Base-by-base conservation (phyloP, 2,888 invertebrate genomes). In the Meandrusa payeni region DNA sequence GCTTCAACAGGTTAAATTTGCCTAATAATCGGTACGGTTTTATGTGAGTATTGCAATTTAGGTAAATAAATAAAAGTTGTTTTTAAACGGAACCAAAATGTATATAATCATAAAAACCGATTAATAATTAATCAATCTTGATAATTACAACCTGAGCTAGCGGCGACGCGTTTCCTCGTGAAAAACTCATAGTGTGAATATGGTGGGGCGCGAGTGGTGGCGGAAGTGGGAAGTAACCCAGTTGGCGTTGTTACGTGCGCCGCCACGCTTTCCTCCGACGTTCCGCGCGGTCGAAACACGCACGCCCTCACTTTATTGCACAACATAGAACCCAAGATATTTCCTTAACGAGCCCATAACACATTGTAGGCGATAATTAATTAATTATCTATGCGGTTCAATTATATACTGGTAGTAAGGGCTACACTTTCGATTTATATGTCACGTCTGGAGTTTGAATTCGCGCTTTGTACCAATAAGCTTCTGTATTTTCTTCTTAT, bases 191-290 rank as follows among this genome's bases (percentile, higher is more conserved):
- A 32, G 27, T 32, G 29, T 27, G 32, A 36, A 41, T 29, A 31
- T 39, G 44, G 47, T 38, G 9, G 12, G 32, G 29, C 34, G 39
- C 37, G 46, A 49, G 50, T 50, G 54, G 50, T 47, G 50, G 54
- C 73, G 83, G 85, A 85, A 85, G 69, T 59, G 73, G 82, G 82
- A 85, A 82, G 71, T 80, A 74, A 74, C 76, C 77, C 52, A 80
- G 60, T 75, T 69, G 70, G 51, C 54, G 55, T 51, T 47, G 66
- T 81, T 69, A 75, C 75, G 75, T 73, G 64, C 61, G 63, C 69
- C 57, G 59, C 61, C 54, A 65, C 66, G 61, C 68, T 78, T 74
- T 74, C 71, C 73, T 71, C 69, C 64, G 61, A 59, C 59, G 68
- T 64, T 66, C 69, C 64, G 66, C 62, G 55, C 64, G 52, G 53